Evolutionary conservation across 2,797 vertebrate species (phyloP), one percentile per base, ranked within the genome.

Genomic region (Yasuhikotakia modesta): DNA sequence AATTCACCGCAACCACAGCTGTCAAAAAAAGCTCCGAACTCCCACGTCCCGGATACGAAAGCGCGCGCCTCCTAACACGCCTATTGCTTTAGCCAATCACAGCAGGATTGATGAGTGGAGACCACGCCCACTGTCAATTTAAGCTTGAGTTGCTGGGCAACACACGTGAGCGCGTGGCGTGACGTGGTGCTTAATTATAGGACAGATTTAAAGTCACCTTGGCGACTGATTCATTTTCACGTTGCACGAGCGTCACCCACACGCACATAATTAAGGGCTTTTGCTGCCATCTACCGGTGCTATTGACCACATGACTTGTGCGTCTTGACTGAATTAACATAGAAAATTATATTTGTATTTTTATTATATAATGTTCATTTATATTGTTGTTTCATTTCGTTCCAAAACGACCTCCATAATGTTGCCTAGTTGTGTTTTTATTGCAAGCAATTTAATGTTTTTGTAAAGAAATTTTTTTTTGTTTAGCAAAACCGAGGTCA

Each of bases 41-140:
- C 17, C 43, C 48, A 45, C 70, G 80, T 2, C 35, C 83, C 80
- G 88, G 89, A 90, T 86, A 48, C 86, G 65, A 86, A 88, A 60
- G 58, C 27, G 16, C 87, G 87, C 88, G 85, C 87, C 85, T 73
- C 85, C 87, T 10, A 87, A 89, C 90, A 91, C 91, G 89, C 91
- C 90, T 87, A 89, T 85, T 60, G 7, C 71, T 60, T 70, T 17
- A 39, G 32, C 91, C 90, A 92, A 92, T 92, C 80, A 27, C 2
- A n/a, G 11, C 0, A 27, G 46, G 6, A 32, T 64, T 52, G 48
- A 27, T 4, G 21, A 17, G 1, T 30, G 30, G 16, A 64, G 50
- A 22, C 35, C 73, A 32, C 61, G 63, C 48, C 76, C 52, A 16
- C 43, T 1, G 4, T 53, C 67, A 35, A 21, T 63, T 52, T 58